A percentile compares a stretch with the other conserved stretches of the same genome.
These are phyloP conservation scores for Aviceda subcristata DNA, from an alignment of 2,113 vertebrate genomes.

Conservation along the genomic window DNA sequence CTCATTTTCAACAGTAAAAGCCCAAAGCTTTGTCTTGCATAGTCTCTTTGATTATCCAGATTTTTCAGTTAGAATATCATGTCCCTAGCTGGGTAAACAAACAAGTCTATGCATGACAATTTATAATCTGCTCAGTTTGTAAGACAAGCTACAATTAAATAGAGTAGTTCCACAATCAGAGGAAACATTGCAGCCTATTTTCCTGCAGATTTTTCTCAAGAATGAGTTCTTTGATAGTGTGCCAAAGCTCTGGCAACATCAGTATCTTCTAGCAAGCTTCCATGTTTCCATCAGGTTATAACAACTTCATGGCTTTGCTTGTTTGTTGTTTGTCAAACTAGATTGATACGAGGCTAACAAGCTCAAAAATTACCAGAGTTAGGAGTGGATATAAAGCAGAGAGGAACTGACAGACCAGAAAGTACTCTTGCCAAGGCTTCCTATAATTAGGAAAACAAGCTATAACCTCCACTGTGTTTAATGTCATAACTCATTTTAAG, in stretches of 20 bases:
- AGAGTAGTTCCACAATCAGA: background rate
- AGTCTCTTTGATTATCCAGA: background rate
- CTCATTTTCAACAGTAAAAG: background rate
- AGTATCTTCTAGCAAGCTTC: background rate
- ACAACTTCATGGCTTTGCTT: background rate
- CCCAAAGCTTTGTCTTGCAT: background rate
- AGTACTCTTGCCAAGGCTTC: background rate
- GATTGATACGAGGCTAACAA: background rate
- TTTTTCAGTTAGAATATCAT: background rate
- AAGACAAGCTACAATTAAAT: background rate
- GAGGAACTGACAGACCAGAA: background rate
- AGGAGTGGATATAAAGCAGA: background rate
- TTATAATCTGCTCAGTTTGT: background rate
- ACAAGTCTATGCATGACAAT: background rate
- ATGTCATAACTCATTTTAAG: background rate
- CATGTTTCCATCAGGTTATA: background rate
- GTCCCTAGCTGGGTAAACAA: background rate
- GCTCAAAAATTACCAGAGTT: background rate
- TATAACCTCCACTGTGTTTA: background rate
- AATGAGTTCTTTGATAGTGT: background rate
- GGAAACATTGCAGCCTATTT: background rate
- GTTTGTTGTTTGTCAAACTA: background rate
- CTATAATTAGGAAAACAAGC: background rate
- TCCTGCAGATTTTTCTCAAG: background rate
- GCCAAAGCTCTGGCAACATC: background rate